Percentiles rank a stretch among this genome's conserved stretches.
Conservation (phyloP, 2,797 vertebrate species). For the Neosilurus hyrtlii region DNA sequence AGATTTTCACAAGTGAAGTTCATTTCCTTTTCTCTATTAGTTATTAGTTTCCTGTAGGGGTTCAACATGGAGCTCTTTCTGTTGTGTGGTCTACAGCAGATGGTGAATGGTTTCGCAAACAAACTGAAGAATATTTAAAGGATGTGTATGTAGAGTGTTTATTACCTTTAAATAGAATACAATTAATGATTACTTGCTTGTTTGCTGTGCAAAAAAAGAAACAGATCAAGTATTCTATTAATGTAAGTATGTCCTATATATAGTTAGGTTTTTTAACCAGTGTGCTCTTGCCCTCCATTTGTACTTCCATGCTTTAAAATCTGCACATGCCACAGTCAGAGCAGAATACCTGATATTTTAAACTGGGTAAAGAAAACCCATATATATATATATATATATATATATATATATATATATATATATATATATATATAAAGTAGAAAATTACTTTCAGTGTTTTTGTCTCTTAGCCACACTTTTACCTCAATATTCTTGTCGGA, state of each 20-base stretch:
- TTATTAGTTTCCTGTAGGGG: background rate
- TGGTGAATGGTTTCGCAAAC: background rate
- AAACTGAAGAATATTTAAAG: background rate
- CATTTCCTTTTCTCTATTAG: background rate
- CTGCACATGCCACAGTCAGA: background rate
- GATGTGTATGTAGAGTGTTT: background rate
- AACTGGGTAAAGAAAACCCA: no score
- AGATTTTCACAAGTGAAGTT: background rate
- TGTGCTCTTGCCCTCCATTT: background rate
- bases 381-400: no score
- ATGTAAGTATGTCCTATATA: background rate
- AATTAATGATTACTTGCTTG: conserved; percentile 8
- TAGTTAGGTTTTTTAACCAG: background rate
- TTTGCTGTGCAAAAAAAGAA: background rate
- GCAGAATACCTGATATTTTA: no score
- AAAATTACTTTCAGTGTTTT: no score
- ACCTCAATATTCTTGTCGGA: no score
- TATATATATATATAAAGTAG: no score
- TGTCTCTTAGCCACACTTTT: no score
- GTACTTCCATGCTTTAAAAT: background rate
- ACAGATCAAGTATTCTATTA: background rate
- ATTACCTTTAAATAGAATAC: background rate
- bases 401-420: no score
- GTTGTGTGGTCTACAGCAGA: background rate
- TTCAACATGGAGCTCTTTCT: background rate